phyloP scores from a whole-genome alignment of 92 coral and sea anemone species.

The Plumapathes pennacea region DNA sequence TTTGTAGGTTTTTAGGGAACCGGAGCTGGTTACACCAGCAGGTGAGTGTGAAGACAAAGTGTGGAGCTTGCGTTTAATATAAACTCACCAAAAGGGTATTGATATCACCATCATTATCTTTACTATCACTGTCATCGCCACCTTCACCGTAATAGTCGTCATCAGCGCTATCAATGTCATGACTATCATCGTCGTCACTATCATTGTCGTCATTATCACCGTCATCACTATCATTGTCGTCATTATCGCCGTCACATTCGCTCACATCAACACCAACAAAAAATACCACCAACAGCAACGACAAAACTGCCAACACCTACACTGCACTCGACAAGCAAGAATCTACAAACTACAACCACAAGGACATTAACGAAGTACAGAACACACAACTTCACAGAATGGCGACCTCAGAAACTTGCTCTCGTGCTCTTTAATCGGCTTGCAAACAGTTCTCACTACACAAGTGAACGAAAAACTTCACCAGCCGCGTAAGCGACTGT shows the following conservation, averaged over 20 bases:
- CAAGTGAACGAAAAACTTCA: no score
- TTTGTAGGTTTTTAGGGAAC: conserved; percentile 48
- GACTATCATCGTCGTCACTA: background rate
- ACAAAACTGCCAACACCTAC: background rate
- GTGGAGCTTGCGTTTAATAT: no score
- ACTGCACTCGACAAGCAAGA: background rate
- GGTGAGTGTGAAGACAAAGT: no score
- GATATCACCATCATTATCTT: background rate
- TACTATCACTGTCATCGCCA: background rate
- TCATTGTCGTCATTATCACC: background rate
- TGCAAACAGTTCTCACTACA: no score
- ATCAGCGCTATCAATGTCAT: background rate
- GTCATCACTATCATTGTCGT: background rate
- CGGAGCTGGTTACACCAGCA: conserved; percentile 44
- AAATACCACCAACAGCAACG: background rate
- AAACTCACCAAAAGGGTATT: no score
- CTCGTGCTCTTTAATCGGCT: no score
- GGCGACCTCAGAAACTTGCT: no score
- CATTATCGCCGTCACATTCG: background rate
- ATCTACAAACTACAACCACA: conserved; percentile 10
- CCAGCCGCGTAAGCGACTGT: no score
- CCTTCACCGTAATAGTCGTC: background rate
- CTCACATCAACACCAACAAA: background rate
- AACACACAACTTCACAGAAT: no score
- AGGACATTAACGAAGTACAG: conserved; percentile 1